phyloP scores from a whole-genome alignment of 2,888 invertebrate genomes.

The Scaeva pyrastri region DNA sequence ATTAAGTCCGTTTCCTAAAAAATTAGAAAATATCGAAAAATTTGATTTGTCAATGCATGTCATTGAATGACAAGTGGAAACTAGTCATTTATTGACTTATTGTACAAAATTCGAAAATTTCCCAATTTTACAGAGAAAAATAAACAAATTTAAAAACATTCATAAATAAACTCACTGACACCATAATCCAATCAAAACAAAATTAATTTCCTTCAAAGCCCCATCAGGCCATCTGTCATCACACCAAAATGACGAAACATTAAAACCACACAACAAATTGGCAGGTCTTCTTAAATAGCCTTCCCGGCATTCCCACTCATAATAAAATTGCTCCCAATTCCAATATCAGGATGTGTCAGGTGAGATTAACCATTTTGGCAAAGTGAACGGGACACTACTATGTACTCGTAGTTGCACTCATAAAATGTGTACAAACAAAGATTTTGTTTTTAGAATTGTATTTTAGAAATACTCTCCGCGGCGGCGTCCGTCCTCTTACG shows the following conservation, averaged over 20 bases:
- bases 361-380: conserved; percentile 72
- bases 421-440: conserved; percentile 14
- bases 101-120: too few relatives aligned
- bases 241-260: conserved; percentile 54
- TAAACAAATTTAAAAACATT: not conserved
- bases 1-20: too few relatives aligned
- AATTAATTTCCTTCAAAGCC: conserved; percentile 46
- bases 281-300: conserved; percentile 40
- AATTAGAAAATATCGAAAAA: too few relatives aligned
- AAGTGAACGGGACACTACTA: conserved; percentile 54
- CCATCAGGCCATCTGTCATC: conserved; percentile 56
- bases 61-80: too few relatives aligned
- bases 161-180: conserved; percentile 13
- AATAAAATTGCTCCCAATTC: conserved; percentile 22
- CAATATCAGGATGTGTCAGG: conserved; percentile 67
- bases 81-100: too few relatives aligned
- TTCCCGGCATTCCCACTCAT: not conserved
- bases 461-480: not conserved
- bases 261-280: conserved; percentile 47
- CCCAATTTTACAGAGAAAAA: too few relatives aligned
- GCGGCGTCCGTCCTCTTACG: not conserved
- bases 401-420: not conserved
- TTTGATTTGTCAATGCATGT: too few relatives aligned
- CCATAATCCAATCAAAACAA: conserved; percentile 8
- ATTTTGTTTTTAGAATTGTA: conserved; percentile 25